Base-by-base conservation (phyloP, 2,888 invertebrate genomes). In the Orthosia gracilis region DNA sequence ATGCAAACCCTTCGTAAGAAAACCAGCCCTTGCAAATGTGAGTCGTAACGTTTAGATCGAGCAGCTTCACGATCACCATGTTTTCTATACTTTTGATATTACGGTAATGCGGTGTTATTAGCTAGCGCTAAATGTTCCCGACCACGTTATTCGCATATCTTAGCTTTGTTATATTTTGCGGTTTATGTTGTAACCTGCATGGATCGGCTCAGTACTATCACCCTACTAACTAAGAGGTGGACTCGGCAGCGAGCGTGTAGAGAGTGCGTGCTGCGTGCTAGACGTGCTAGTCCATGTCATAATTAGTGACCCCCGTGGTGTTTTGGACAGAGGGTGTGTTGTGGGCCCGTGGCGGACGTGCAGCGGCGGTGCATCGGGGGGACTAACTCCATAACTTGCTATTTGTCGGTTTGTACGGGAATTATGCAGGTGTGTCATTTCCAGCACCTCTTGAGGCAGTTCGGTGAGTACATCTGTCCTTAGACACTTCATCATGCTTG, bases 1-100 rank as follows among this genome's bases (percentile, higher is more conserved):
- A 98, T 99, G 98, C 98, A 99, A 98, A 98, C 98, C 92, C 97
- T 99, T 96, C 97, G 99, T 95, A 98, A 98, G 97, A 98, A 98
- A 97, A 98, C 98, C 94, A 98, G 98, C 97, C 98, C 98, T 94
- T 98, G 98, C 97, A 98, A 99, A 97, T 98, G 98, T 98, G 97
- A 98, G 98, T 98, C 88, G 87, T 86, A 86, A 85, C 89, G 88
- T 91, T 85, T 89, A 89, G 88, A 84, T 90, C 85, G 87, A 87
- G 83, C 85, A 87, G 90, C 89, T 90, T 89, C 80, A 87, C 83
- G 82, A 85, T 83, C 86, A 87, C 78, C 82, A 86, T 85, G 82
- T 89, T 90, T 89, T 88, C 78, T 86, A 83, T 85, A 87, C 82
- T 84, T 87, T 88, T 87, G 87, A 86, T 90, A 89, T 87, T 85